Conservation (phyloP, 2,888 invertebrate genomes). For the Sphaerophoria taeniata region DNA sequence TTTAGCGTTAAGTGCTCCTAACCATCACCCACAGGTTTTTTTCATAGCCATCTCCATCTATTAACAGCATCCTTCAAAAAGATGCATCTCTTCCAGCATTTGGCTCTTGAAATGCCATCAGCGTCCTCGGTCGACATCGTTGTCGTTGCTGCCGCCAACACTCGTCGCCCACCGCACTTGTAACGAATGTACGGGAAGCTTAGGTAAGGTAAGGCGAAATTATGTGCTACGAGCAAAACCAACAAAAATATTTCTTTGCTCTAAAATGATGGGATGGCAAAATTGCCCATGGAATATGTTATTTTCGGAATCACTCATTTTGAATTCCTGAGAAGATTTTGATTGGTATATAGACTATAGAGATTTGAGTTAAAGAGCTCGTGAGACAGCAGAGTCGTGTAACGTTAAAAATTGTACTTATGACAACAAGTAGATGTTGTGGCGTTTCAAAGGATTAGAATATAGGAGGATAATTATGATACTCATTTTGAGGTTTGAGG, state of each 20-base stretch:
- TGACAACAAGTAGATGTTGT: conserved; percentile 71
- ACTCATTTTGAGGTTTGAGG: conserved; percentile 54
- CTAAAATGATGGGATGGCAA: not conserved
- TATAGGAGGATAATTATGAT: conserved; percentile 61
- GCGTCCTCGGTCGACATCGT: conserved; percentile 8
- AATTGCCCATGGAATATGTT: conserved; percentile 59
- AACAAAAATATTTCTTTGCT: not conserved
- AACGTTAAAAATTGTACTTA: conserved; percentile 71
- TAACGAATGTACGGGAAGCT: not conserved
- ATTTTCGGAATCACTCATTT: conserved; percentile 54
- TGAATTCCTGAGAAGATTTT: conserved; percentile 11
- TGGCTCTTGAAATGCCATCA: conserved; percentile 62
- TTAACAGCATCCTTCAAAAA: conserved; percentile 50
- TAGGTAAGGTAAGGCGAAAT: not conserved
- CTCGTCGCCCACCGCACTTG: not conserved
- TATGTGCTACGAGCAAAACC: not conserved
- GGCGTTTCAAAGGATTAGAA: conserved; percentile 58
- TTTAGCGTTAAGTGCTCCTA: conserved; percentile 67
- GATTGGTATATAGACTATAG: conserved; percentile 10
- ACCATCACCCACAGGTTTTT: conserved; percentile 49
- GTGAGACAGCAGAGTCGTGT: conserved; percentile 32
- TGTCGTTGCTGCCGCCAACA: not conserved
- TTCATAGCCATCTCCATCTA: conserved; percentile 42
- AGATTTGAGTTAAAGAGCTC: too few species aligned
- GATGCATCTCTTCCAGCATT: conserved; percentile 56